These are phyloP conservation scores for Lagenorhynchus albirostris DNA, from an alignment of 2,113 vertebrate species.

Conservation along the genomic window DNA sequence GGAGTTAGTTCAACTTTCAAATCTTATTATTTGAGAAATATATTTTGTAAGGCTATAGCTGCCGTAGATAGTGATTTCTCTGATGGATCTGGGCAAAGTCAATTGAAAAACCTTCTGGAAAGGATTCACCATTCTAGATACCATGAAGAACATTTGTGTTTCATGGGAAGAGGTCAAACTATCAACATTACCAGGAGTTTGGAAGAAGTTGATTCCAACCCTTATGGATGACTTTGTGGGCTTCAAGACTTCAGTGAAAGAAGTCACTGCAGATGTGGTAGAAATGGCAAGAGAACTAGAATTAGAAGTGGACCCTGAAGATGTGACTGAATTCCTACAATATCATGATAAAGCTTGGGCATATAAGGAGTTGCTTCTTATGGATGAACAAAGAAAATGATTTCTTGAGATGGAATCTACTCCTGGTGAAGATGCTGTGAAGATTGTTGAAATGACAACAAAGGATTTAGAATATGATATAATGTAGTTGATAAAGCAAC, in stretches of 20 bases:
- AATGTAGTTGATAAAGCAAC: neutral
- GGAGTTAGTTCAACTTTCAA: neutral
- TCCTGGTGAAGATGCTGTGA: neutral
- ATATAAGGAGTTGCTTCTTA: neutral
- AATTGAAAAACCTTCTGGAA: neutral
- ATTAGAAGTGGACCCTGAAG: neutral
- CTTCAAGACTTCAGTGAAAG: neutral
- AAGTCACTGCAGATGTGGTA: neutral
- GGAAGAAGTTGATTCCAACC: neutral
- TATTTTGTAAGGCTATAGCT: neutral
- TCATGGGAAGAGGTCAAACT: neutral
- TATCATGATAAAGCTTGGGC: neutral
- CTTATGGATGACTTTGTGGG: neutral
- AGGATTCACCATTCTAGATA: neutral
- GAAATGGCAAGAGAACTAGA: neutral
- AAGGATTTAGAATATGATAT: neutral
- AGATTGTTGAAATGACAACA: neutral
- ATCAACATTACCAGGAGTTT: neutral
- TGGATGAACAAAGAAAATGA: neutral
- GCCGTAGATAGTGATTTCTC: neutral
- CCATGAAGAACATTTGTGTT: neutral
- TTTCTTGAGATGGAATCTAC: neutral
- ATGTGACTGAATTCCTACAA: neutral
- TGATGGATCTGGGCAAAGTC: neutral
- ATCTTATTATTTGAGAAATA: neutral